Evolutionary conservation across 2,888 invertebrate genomes (phyloP).

Genomic region (Notocelia uddmanniana): DNA sequence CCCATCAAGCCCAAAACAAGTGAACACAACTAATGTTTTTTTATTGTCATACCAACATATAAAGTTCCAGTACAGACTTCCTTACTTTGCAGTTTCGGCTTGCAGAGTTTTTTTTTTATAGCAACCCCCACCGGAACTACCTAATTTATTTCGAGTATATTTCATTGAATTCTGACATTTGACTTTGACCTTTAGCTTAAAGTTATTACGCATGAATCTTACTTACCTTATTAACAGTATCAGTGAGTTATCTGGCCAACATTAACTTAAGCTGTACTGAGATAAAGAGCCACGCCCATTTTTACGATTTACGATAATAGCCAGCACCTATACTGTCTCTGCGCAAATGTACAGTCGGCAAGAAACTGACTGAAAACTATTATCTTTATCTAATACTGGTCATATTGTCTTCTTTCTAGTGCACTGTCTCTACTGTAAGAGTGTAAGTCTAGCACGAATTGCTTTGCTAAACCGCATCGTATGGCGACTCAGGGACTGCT

Average conservation of each 20-base stretch:
- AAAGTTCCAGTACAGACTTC: too few relatives aligned
- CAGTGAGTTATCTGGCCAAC: conserved; percentile 43
- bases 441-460: too few relatives aligned
- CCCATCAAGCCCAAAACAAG: too few relatives aligned
- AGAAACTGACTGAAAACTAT: not conserved
- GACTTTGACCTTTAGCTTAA: conserved; percentile 26
- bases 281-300: conserved; percentile 48
- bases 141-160: not conserved
- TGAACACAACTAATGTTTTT: too few relatives aligned
- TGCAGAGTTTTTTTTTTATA: too few relatives aligned
- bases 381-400: too few relatives aligned
- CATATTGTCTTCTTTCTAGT: too few relatives aligned
- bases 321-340: conserved; percentile 48
- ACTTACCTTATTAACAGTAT: conserved; percentile 36
- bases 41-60: too few relatives aligned
- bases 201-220: conserved; percentile 31
- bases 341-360: conserved; percentile 35
- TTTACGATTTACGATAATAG: conserved; percentile 53
- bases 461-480: too few relatives aligned
- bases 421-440: too few relatives aligned
- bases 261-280: conserved; percentile 35
- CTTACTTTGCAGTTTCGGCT: too few relatives aligned
- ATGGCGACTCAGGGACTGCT: too few relatives aligned
- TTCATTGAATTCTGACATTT: not conserved
- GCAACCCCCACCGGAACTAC: not conserved